phyloP scores from a whole-genome alignment of 2,797 vertebrate species.

The Psittacula derbiana region DNA sequence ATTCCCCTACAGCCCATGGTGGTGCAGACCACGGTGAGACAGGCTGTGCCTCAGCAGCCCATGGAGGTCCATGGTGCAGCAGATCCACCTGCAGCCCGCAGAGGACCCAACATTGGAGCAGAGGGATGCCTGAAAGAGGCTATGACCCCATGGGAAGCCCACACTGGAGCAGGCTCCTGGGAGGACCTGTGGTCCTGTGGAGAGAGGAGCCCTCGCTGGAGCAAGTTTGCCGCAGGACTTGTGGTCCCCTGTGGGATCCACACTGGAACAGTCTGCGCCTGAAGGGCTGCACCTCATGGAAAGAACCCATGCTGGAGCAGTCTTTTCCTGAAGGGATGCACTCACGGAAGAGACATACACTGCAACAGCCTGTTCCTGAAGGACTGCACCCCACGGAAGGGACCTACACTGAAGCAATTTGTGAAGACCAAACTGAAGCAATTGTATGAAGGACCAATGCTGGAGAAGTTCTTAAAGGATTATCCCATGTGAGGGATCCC shows the following conservation, averaged over 20 bases:
- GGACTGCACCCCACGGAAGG: neutral
- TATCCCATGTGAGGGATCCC: neutral
- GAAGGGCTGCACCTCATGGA: neutral
- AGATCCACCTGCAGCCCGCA: neutral
- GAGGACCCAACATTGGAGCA: neutral
- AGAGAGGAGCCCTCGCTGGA: neutral
- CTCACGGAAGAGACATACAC: neutral
- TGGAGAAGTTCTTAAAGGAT: neutral
- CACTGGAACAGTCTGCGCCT: neutral
- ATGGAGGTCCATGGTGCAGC: neutral
- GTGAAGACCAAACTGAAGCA: neutral
- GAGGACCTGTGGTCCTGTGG: neutral
- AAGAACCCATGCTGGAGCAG: neutral
- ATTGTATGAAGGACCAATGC: rapidly evolving
- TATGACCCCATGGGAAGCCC: neutral
- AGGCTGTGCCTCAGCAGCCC: neutral
- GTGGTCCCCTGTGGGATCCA: neutral
- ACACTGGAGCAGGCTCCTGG: neutral
- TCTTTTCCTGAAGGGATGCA: neutral
- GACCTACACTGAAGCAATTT: neutral
- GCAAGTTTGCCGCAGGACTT: neutral
- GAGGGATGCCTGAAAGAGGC: neutral
- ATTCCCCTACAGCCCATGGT: neutral
- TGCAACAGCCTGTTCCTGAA: neutral
- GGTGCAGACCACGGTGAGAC: neutral